Evolutionary conservation across 2,797 vertebrate genomes (phyloP).

Genomic region (Anomalospiza imberbis): DNA sequence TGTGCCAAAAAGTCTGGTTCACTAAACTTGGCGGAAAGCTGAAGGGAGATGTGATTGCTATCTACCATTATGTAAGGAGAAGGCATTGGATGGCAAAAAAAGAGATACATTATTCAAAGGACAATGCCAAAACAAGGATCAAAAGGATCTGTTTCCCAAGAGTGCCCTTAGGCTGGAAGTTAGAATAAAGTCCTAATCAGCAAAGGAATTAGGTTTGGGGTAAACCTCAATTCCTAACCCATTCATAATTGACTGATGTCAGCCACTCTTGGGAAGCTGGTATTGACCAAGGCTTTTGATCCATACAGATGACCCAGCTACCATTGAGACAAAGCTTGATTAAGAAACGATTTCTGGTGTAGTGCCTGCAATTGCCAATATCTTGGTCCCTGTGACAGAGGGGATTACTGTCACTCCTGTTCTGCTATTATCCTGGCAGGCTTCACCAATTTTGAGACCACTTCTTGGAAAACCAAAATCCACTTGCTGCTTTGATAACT

Average conservation of each 20-base stretch:
- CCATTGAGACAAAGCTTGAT: background rate
- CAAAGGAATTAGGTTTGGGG: background rate
- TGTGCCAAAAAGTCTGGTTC: background rate
- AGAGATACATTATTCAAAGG: background rate
- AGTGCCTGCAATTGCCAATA: background rate
- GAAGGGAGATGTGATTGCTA: constrained; percentile 12
- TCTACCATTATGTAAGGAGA: background rate
- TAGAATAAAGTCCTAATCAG: background rate
- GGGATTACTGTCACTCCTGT: background rate
- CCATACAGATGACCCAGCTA: background rate
- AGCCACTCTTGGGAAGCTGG: background rate
- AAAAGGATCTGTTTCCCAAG: background rate
- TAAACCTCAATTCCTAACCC: background rate
- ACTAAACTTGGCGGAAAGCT: background rate
- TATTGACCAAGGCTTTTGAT: constrained; percentile 10
- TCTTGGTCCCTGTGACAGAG: background rate
- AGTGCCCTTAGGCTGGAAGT: background rate
- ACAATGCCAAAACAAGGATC: background rate
- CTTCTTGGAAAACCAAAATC: background rate
- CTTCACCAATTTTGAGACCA: background rate
- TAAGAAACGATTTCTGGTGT: background rate
- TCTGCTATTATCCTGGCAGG: constrained; percentile 33
- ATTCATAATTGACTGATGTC: background rate
- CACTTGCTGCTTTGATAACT: constrained; percentile 35
- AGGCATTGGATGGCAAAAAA: background rate